Conservation (phyloP, 2,888 invertebrate species). For the Dynastes maya region DNA sequence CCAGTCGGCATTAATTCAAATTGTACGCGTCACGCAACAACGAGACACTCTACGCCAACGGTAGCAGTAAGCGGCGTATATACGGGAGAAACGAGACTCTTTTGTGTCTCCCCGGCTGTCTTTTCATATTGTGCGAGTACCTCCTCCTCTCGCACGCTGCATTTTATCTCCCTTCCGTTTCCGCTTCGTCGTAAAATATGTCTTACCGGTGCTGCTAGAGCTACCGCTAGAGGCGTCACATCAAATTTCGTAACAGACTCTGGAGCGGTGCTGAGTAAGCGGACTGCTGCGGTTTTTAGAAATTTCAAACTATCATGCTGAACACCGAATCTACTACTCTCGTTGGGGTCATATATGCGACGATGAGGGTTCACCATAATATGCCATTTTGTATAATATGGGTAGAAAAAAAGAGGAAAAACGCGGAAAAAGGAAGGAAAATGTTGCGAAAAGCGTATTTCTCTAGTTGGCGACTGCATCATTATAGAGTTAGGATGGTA, state of each 20-base stretch:
- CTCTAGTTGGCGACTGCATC: too few species aligned
- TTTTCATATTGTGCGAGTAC: slow-evolving; percentile 8
- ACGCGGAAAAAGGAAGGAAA: too few species aligned
- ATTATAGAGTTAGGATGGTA: too few species aligned
- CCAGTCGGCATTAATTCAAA: slow-evolving; percentile 30
- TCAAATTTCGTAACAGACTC: neutral
- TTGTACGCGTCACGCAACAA: neutral
- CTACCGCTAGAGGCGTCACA: neutral
- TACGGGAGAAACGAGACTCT: neutral
- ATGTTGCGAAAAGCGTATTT: too few species aligned
- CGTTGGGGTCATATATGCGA: too few species aligned
- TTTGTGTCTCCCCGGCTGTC: slow-evolving; percentile 17
- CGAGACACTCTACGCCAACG: neutral
- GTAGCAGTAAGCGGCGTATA: neutral
- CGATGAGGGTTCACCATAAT: too few species aligned
- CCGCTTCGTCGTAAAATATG: slow-evolving; percentile 10
- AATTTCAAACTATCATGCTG: too few species aligned
- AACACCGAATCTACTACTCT: too few species aligned
- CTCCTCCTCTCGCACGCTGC: neutral
- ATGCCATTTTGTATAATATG: too few species aligned
- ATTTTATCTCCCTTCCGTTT: slow-evolving; percentile 35
- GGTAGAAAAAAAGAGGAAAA: too few species aligned
- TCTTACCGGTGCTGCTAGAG: neutral
- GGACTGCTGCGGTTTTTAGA: too few species aligned
- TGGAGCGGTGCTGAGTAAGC: too few species aligned